Evolutionary conservation across 2,797 vertebrate species (phyloP).

Genomic region (Melanogrammus aeglefinus): DNA sequence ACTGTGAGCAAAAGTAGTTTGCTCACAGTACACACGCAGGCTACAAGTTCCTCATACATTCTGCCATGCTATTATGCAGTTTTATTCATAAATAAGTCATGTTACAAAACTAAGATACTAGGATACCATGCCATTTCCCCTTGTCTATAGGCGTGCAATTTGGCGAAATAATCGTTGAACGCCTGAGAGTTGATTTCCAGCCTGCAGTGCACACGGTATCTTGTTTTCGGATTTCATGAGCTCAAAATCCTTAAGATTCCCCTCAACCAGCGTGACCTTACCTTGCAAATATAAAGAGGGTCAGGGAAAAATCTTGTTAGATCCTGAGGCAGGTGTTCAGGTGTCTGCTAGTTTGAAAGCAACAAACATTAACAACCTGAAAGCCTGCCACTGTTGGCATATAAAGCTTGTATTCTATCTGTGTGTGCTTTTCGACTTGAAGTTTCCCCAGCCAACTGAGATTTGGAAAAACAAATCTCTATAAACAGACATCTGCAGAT

Average conservation of each 20-base stretch:
- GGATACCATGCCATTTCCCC: no score
- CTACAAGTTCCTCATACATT: no score
- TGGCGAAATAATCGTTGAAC: no score
- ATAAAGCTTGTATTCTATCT: neutral
- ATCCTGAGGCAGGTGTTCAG: neutral
- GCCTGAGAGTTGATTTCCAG: neutral
- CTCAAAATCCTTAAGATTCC: neutral
- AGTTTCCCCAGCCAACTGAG: neutral
- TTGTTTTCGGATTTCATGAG: neutral
- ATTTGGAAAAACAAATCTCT: no score
- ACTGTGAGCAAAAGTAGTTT: no score
- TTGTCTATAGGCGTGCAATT: neutral
- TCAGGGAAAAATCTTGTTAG: neutral
- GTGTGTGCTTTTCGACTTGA: neutral
- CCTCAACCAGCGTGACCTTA: no score
- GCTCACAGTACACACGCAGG: no score
- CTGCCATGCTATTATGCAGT: no score
- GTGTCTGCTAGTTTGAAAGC: neutral
- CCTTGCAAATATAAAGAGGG: no score
- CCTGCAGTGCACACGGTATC: neutral
- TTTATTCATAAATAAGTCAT: no score
- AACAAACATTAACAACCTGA: neutral
- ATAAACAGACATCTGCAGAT: no score
- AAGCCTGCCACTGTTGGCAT: neutral
- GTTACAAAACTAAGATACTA: no score